These are phyloP conservation scores for Plebejus anna DNA, from an alignment of 2,888 invertebrate species.

Conservation along the genomic window DNA sequence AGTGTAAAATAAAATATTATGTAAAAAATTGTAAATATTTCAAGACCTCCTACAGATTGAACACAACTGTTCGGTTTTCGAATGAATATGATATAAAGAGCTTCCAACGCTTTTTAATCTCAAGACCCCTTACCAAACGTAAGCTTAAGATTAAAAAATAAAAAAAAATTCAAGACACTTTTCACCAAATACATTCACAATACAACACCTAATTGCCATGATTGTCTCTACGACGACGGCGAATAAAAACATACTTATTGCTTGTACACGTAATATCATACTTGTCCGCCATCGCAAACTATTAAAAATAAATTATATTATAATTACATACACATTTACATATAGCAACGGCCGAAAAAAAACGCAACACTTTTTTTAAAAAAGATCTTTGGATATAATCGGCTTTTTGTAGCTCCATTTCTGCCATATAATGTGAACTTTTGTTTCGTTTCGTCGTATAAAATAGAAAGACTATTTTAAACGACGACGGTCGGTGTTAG, in stretches of 20 bases:
- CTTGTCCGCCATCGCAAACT: conserved; percentile 70
- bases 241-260: conserved; percentile 75
- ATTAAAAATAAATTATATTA: conserved; percentile 61
- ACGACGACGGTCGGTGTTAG: too few relatives aligned
- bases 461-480: too few relatives aligned
- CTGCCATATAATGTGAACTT: background rate
- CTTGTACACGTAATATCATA: conserved; percentile 77
- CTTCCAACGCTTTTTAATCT: background rate
- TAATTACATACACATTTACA: conserved; percentile 39
- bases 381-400: background rate
- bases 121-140: background rate
- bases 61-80: background rate
- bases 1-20: too few relatives aligned
- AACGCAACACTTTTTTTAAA: background rate
- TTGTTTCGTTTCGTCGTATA: too few relatives aligned
- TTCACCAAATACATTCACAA: conserved; percentile 66
- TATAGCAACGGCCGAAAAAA: conserved; percentile 47
- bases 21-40: background rate
- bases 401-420: background rate
- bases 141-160: background rate
- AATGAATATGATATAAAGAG: background rate
- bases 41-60: background rate
- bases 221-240: conserved; percentile 60
- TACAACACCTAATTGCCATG: conserved; percentile 70
- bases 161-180: conserved; percentile 51